Evolutionary conservation across 2,888 invertebrate genomes (phyloP).

Genomic region (Autographa gamma): DNA sequence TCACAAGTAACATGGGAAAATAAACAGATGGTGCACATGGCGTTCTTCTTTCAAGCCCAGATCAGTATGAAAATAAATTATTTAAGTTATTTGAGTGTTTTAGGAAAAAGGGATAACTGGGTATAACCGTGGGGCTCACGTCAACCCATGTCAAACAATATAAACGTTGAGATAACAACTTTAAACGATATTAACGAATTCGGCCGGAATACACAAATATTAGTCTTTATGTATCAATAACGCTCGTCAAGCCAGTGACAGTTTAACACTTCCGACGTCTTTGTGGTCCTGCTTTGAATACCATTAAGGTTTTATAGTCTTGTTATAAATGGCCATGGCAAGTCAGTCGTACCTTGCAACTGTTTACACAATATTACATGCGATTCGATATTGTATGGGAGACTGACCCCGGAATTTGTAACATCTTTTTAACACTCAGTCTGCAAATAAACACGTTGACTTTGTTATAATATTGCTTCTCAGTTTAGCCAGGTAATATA

Average conservation of each 20-base stretch:
- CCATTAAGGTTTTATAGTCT: no score
- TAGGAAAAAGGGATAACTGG: constrained; percentile 35
- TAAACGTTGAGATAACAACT: constrained; percentile 60
- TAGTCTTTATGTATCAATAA: constrained; percentile 15
- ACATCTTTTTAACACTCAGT: no score
- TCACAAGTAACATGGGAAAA: constrained; percentile 50
- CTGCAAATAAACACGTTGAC: no score
- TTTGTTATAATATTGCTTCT: no score
- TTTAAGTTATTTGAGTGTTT: constrained; percentile 47
- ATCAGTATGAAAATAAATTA: constrained; percentile 48
- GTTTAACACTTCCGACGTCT: not conserved
- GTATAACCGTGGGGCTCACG: constrained; percentile 37
- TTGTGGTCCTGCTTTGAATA: not conserved
- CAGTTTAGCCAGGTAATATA: no score
- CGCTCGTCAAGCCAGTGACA: not conserved
- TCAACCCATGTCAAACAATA: constrained; percentile 65
- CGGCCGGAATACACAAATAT: constrained; percentile 8
- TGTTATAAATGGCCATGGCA: no score
- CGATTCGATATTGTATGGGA: no score
- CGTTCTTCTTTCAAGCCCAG: constrained; percentile 30
- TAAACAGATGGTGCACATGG: constrained; percentile 48
- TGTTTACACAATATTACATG: no score
- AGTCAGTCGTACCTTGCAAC: no score
- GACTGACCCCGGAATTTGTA: no score
- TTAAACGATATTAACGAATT: constrained; percentile 54